Conservation (phyloP, 2,113 vertebrate species). For the Pyxicephalus adspersus region DNA sequence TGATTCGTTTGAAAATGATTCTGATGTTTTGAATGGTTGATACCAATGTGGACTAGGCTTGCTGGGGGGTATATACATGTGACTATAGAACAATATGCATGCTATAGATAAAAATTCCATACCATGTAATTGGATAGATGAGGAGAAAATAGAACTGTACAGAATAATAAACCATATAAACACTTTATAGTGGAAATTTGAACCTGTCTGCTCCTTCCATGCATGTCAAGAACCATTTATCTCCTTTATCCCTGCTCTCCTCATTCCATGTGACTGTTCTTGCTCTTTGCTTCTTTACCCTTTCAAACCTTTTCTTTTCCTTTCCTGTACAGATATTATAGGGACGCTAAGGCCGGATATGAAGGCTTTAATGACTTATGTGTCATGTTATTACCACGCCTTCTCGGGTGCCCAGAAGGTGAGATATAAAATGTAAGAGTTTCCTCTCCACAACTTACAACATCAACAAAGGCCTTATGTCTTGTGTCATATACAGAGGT, state of each 20-base stretch:
- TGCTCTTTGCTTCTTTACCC: slow-evolving; percentile 74
- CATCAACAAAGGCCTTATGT: slow-evolving; percentile 33
- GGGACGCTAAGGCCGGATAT: slow-evolving; percentile 98
- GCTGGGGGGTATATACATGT: too few relatives aligned
- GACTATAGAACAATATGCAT: too few relatives aligned
- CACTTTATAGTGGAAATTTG: neutral
- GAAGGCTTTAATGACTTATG: slow-evolving; percentile 98
- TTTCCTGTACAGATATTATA: slow-evolving; percentile 96
- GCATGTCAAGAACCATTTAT: slow-evolving; percentile 78
- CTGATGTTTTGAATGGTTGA: too few relatives aligned
- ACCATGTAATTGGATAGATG: too few relatives aligned
- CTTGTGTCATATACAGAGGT: slow-evolving; percentile 18
- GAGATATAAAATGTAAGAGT: slow-evolving; percentile 76
- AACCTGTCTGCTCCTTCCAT: slow-evolving; percentile 70
- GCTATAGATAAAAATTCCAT: too few relatives aligned
- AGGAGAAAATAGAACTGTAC: too few relatives aligned
- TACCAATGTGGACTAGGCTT: too few relatives aligned
- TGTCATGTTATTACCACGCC: slow-evolving; percentile 99
- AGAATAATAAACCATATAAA: too few relatives aligned
- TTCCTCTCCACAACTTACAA: slow-evolving; percentile 14
- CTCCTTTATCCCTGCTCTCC: neutral
- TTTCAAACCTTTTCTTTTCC: slow-evolving; percentile 82
- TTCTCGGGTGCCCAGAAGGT: slow-evolving; percentile 99
- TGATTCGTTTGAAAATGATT: too few relatives aligned
- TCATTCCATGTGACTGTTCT: slow-evolving; percentile 65